Evolutionary conservation across 2,888 invertebrate species (phyloP), one percentile per base, ranked within the genome.

Genomic region (Dasypogon diadema): DNA sequence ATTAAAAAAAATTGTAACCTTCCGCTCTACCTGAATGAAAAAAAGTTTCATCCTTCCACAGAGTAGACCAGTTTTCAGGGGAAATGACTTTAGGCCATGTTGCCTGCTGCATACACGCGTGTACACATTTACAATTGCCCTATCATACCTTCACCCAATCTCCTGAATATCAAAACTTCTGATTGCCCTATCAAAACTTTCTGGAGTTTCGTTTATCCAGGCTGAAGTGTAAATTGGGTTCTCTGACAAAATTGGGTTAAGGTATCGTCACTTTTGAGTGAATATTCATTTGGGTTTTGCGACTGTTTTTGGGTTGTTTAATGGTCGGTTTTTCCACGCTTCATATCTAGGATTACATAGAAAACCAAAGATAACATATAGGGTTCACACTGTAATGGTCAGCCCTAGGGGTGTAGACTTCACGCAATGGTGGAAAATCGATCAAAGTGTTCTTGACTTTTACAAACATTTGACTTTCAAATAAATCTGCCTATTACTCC

Each of bases 111-210:
- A 12, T 48, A 51, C 51, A 51, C 8, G 12, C 42, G n/a, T 3
- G n/a, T 42, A 51, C 16, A 51, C 4, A 14, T 18, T 5, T 46
- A 46, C 46, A 46, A n/a, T 8, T 30, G 30, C 8, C 30, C 30
- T 30, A n/a, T n/a, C 30, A n/a, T 14, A 2, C 42, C 16, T 22
- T 22, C 55, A 6, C 60, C n/a, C 60, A 34, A 60, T 60, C 60
- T 60, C 60, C 37, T 18, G 60, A 60, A 60, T 60, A 60, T 37
- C 60, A 60, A 60, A 60, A 60, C 60, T 60, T 60, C 60, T 60
- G 60, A 60, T 60, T 60, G 60, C 60, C 60, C 60, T 60, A 60
- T 60, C 60, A 60, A 60, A 60, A 60, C 60, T 60, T 60, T 60
- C 60, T 37, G 2, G 60, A 60, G 60, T 60, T 60, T 37, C 60